Evolutionary conservation across 1,140 invertebrate species (phyloP).

Genomic region (Artemia franciscana): DNA sequence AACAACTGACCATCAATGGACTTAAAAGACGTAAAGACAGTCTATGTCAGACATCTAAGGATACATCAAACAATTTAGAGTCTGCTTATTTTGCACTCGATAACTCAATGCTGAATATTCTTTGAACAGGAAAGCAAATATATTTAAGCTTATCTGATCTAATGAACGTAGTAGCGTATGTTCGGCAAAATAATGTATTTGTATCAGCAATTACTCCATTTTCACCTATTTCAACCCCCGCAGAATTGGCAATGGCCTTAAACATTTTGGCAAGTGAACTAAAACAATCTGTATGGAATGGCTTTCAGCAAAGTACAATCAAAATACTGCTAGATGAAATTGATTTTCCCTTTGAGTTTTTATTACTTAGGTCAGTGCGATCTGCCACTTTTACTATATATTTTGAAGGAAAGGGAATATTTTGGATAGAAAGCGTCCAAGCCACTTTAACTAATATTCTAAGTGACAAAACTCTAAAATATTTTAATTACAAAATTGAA

Average conservation of each 20-base stretch:
- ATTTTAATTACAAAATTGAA: neutral
- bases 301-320: neutral
- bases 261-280: neutral
- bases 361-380: neutral
- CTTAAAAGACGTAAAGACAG: too few species aligned
- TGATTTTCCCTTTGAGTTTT: neutral
- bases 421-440: neutral
- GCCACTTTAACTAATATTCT: neutral
- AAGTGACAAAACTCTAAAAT: neutral
- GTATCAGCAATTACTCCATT: neutral
- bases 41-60: neutral
- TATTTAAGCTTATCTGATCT: neutral
- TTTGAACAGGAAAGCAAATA: neutral
- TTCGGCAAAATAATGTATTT: neutral
- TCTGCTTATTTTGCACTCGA: neutral
- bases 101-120: neutral
- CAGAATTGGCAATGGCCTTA: neutral
- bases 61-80: neutral
- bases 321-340: neutral
- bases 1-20: neutral
- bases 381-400: neutral
- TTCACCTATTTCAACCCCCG: neutral
- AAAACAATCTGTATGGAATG: too few species aligned
- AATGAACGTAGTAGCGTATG: neutral
- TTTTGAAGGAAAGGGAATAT: neutral